Evolutionary conservation across 53 echinoderm and acorn worm species (phyloP).

Genomic region (Zoroaster sp.): DNA sequence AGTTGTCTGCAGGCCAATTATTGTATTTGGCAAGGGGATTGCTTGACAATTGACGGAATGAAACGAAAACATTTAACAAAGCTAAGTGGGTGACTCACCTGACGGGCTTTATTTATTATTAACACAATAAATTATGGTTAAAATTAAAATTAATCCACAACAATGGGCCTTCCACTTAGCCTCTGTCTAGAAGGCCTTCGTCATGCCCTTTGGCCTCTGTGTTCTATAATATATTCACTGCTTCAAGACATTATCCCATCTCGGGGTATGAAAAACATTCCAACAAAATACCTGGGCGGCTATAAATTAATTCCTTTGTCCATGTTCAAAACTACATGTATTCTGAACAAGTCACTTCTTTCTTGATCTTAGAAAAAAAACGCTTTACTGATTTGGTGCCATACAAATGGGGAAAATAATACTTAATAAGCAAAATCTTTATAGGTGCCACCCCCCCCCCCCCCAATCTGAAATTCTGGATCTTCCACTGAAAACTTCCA

Average conservation of each 20-base stretch:
- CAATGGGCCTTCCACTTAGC: slow-evolving; percentile 45
- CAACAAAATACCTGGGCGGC: no score
- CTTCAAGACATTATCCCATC: slow-evolving; percentile 36
- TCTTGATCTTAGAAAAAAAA: no score
- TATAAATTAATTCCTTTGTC: no score
- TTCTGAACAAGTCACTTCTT: no score
- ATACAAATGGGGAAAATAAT: no score
- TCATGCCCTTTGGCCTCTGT: slow-evolving; percentile 4
- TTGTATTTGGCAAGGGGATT: background rate
- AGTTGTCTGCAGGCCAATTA: slow-evolving; percentile 22
- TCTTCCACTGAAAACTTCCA: no score
- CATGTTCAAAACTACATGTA: no score
- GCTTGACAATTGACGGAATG: slow-evolving; percentile 29
- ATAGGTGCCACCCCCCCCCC: no score
- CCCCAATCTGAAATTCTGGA: no score
- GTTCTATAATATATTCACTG: background rate
- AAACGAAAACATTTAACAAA: slow-evolving; percentile 61
- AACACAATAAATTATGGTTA: slow-evolving; percentile 52
- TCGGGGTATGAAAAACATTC: no score
- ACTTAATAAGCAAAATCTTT: no score
- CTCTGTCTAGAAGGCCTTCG: slow-evolving; percentile 6
- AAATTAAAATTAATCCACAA: slow-evolving; percentile 37
- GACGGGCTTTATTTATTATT: slow-evolving; percentile 23
- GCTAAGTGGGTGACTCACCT: slow-evolving; percentile 51
- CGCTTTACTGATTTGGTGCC: no score